Conservation (phyloP, 1,140 invertebrate genomes). For the Pseudomyrmex sp. region DNA sequence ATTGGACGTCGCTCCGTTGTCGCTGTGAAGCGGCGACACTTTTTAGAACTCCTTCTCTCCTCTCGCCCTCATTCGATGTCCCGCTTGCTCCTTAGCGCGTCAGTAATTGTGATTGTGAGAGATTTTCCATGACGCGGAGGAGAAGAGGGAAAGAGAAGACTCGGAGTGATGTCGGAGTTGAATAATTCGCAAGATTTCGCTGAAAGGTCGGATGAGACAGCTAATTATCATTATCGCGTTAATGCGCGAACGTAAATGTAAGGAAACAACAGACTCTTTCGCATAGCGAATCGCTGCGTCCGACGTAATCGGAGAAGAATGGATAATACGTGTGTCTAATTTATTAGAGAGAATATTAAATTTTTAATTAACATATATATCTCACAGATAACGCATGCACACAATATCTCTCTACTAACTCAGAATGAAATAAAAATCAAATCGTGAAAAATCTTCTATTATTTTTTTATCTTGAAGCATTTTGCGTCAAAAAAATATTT, state of each 20-base stretch:
- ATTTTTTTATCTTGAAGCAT: too few relatives aligned
- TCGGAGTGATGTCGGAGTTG: slow-evolving; percentile 42
- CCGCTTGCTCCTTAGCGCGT: slow-evolving; percentile 17
- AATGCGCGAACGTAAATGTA: slow-evolving; percentile 35
- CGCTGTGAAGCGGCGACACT: slow-evolving; percentile 30
- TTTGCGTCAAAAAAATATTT: background rate
- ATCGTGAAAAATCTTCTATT: too few relatives aligned
- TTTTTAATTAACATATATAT: background rate
- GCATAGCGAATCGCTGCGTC: background rate
- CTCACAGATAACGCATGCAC: too few relatives aligned
- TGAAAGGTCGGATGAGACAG: slow-evolving; percentile 47
- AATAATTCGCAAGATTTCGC: slow-evolving; percentile 56
- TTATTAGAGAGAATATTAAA: background rate
- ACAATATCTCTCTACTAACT: too few relatives aligned
- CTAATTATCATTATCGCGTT: slow-evolving; percentile 58
- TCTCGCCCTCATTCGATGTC: background rate
- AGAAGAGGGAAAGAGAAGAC: background rate
- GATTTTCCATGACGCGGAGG: slow-evolving; percentile 26
- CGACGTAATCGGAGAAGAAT: slow-evolving; percentile 25
- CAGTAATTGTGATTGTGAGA: slow-evolving; percentile 18
- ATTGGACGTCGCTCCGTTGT: slow-evolving; percentile 74
- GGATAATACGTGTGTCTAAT: slow-evolving; percentile 20
- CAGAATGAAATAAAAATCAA: too few relatives aligned
- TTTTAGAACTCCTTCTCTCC: slow-evolving; percentile 4
- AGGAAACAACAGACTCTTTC: slow-evolving; percentile 51